A percentile compares a stretch with the other conserved stretches of the same genome.
These are phyloP conservation scores for Trematocara caparti DNA, from an alignment of 2,797 vertebrate species.

Conservation along the genomic window DNA sequence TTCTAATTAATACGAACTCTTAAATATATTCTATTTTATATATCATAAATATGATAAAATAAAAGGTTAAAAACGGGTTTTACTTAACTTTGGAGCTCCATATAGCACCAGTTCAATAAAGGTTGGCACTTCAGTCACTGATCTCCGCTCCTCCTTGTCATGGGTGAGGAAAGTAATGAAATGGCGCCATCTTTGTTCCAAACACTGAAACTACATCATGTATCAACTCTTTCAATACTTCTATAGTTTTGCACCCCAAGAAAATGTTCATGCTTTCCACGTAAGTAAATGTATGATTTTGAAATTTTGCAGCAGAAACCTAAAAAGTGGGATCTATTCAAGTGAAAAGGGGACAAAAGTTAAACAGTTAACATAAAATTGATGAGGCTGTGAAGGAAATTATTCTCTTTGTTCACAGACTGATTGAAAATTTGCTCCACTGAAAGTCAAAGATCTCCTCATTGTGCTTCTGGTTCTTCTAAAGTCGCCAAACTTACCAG, in stretches of 20 bases:
- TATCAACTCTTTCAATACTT: not conserved
- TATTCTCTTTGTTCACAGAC: not conserved
- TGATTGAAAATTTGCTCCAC: not conserved
- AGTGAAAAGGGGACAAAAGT: not conserved
- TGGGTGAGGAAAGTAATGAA: not conserved
- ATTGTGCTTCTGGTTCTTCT: not conserved
- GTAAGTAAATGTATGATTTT: not conserved
- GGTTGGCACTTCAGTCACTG: not conserved
- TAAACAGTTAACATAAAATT: not conserved
- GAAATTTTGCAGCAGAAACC: not conserved
- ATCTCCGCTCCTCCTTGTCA: no score
- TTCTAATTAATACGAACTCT: not conserved
- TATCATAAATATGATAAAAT: not conserved
- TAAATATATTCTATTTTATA: not conserved
- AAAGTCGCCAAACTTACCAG: not conserved
- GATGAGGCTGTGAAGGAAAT: not conserved
- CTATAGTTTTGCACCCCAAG: not conserved
- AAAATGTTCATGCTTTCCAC: not conserved
- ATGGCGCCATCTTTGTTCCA: slow-evolving; percentile 26
- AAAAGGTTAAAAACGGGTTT: not conserved
- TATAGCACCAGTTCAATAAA: not conserved
- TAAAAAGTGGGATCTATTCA: not conserved
- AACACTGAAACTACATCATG: not conserved
- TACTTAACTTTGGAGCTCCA: not conserved
- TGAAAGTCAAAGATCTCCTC: not conserved